Base-by-base conservation (phyloP, 2,113 vertebrate genomes). In the Hemichromis elongatus region DNA sequence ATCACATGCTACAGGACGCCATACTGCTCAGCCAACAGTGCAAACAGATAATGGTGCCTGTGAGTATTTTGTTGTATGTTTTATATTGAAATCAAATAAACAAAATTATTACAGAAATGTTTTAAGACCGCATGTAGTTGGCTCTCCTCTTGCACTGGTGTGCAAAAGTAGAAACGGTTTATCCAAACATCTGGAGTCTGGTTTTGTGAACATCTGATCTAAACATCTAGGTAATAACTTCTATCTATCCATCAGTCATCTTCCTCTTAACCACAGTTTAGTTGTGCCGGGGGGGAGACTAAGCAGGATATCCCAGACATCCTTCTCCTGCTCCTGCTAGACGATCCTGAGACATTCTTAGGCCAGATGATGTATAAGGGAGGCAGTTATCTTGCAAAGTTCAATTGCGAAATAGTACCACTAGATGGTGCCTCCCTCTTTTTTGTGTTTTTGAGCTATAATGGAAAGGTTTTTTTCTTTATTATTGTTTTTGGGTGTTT, bases 41-140 rank as follows among this genome's bases (percentile, higher is more conserved):
- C 96, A 98, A 96, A 90, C 99, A 99, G 95, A 99, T 99, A 83
- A 94, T 97, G 96, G 98, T 99, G 97, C 99, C 98, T 97, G 99
- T 99, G 94, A 99, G 99, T 99, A 93, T 19, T 9, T 7, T 10
- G n/a, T n/a, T 79, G 9, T 37, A 30, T 4, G 2, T n/a, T 4
- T 5, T 47, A 19, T 3, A 47, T 50, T 47, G 16, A 3, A 50
- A 45, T 11, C 16, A 73, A 73, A 12, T 50, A 9, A 42, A 19
- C 66, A 28, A 45, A 73, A 6, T 70, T 18, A 45, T 70, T 21
- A 45, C 66, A 47, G 14, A 73, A 47, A 47, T 47, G 3, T 73
- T 73, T 73, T 52, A 8, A 19, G 50, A n/a, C 16, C 18, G n/a
- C 50, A 8, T n/a, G 4, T 4, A 53, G 2, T n/a, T 47, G 40